Conservation (phyloP, 2,888 invertebrate genomes). For the Plagiodera versicolora region DNA sequence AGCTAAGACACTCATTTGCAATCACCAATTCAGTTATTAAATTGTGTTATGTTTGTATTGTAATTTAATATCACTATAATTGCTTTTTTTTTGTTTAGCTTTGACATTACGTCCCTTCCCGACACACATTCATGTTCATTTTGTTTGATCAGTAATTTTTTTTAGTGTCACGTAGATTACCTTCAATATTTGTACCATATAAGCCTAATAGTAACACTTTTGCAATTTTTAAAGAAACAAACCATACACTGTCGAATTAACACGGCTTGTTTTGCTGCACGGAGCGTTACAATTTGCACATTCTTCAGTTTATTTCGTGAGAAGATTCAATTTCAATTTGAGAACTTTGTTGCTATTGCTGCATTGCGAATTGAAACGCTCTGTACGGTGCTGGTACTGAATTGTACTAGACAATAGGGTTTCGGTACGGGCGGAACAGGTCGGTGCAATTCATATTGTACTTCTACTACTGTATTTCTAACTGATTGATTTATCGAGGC, state of each 20-base stretch:
- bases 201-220: constrained; percentile 45
- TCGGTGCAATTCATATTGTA: neutral
- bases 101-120: constrained; percentile 45
- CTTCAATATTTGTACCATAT: constrained; percentile 45
- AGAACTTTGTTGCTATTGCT: too few species aligned
- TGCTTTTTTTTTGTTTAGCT: constrained; percentile 46
- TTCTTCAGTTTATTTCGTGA: too few species aligned
- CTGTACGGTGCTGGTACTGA: neutral
- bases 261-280: neutral
- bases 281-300: neutral
- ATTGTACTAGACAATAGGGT: neutral
- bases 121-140: constrained; percentile 36
- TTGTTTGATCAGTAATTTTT: constrained; percentile 38
- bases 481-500: constrained; percentile 39
- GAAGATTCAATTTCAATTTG: too few species aligned
- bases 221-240: constrained; percentile 38
- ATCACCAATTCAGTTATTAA: constrained; percentile 42
- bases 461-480: constrained; percentile 38
- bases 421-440: constrained; percentile 10
- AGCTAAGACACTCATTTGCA: constrained; percentile 53
- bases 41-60: constrained; percentile 31
- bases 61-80: constrained; percentile 34
- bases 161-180: constrained; percentile 54
- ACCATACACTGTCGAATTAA: constrained; percentile 31
- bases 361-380: neutral